A percentile compares a stretch with the other conserved stretches of the same genome.
Conservation (phyloP, 1,140 invertebrate species). For the Eumaeus atala region DNA sequence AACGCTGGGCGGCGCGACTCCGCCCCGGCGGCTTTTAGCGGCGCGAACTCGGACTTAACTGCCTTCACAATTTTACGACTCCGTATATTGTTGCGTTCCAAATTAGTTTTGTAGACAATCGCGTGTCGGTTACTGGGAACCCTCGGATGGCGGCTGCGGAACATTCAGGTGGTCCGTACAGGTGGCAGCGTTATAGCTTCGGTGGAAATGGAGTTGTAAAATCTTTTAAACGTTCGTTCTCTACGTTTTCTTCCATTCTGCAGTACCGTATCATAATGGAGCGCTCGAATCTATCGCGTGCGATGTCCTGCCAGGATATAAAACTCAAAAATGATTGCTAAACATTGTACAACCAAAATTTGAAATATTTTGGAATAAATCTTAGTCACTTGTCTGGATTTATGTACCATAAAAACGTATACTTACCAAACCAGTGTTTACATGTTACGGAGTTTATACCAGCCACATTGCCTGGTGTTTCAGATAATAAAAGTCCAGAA, state of each 20-base stretch:
- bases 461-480: no score
- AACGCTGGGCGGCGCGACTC: slow-evolving; percentile 50
- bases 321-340: no score
- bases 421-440: slow-evolving; percentile 3
- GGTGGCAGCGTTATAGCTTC: slow-evolving; percentile 2
- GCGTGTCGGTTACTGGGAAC: slow-evolving; percentile 27
- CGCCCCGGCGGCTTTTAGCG: slow-evolving; percentile 47
- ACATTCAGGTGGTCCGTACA: not conserved
- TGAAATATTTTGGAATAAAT: no score
- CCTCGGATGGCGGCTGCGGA: slow-evolving; percentile 7
- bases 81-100: slow-evolving; percentile 46
- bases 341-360: no score
- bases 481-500: no score
- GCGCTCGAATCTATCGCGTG: no score
- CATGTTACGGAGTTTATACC: not conserved
- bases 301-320: no score
- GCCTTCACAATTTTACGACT: slow-evolving; percentile 51
- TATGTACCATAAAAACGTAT: slow-evolving; percentile 6
- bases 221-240: slow-evolving; percentile 3
- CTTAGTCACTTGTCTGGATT: no score
- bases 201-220: slow-evolving; percentile 7
- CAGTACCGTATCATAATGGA: not conserved
- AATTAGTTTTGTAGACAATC: slow-evolving; percentile 47
- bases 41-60: slow-evolving; percentile 41
- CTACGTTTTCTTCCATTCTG: not conserved